A percentile compares a stretch with the other conserved stretches of the same genome.
Conservation (phyloP, 2,797 vertebrate species). For the Florisuga fusca region DNA sequence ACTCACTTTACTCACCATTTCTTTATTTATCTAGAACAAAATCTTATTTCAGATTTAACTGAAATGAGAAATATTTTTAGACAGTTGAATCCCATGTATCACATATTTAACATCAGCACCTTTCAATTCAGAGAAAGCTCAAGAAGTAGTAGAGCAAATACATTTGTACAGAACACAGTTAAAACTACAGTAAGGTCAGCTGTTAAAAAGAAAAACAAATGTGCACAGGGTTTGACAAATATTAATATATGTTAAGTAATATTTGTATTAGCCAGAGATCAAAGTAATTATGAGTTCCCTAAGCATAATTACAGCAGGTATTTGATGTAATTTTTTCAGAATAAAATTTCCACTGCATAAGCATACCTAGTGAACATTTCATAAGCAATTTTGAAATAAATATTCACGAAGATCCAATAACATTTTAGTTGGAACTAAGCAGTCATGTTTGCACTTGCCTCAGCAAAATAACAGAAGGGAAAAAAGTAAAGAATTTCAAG, state of each 20-base stretch:
- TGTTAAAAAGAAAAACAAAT: neutral
- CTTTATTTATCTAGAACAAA: neutral
- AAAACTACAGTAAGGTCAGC: neutral
- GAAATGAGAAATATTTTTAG: neutral
- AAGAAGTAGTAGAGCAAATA: neutral
- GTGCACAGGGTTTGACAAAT: neutral
- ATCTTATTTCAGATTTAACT: neutral
- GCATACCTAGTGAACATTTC: neutral
- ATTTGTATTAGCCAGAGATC: neutral
- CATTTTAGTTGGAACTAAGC: neutral
- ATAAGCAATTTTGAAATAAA: neutral
- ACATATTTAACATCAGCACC: neutral
- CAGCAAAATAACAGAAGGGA: neutral
- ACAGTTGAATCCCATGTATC: neutral
- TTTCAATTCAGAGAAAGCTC: neutral
- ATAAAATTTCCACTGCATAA: neutral
- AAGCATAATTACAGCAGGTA: neutral
- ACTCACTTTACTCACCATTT: neutral
- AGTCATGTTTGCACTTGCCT: neutral
- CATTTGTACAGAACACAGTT: neutral
- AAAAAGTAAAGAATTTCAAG: neutral
- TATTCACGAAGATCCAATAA: neutral
- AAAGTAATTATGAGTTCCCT: neutral
- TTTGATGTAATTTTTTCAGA: neutral
- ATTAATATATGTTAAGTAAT: neutral